Base-by-base conservation (phyloP, 2,888 invertebrate species). In the Proisotoma minuta region DNA sequence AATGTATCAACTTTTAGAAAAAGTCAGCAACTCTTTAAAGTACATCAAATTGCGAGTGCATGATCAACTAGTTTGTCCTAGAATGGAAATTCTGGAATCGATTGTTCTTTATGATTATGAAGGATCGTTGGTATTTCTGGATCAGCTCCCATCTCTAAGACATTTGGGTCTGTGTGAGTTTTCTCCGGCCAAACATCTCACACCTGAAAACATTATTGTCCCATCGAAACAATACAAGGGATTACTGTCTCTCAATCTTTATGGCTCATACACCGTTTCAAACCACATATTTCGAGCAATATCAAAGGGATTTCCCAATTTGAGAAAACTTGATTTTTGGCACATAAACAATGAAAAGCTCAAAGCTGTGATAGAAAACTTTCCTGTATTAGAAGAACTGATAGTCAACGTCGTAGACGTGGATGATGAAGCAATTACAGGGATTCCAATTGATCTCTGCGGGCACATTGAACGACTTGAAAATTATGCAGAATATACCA, bases 391-490 rank as follows among this genome's bases (percentile, higher is more conserved):
- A 22, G 62, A 66, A 24, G 69, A 69, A 23, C 39, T 69, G 24
- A 62, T 54, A 1, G 66, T 69, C 15, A 69, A 69, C 34, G 62
- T 60, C 8, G 40, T 59, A 8, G 61, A 62, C 52, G 64, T 69
- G 34, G 63, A 66, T 28, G 69, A 69, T 59, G 65, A 63, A 28
- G 61, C 64, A 5, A 24, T 69, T 29, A 69, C 69, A 3, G 69
- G 69, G 10, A 58, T 69, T 29, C 60, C 63, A 2, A 10, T 51
- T 23, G 40, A 57, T 12, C 56, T 62, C 2, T 69, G 69, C 40
- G 69, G 66, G 26, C 69, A 69, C 51, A 66, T 69, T 15, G 69
- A 69, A 47, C 61, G 69, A 56, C 60, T 66, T 51, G 60, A 62
- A 48, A 69, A 69, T 39, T 59, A 61, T 40, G 39, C 63, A 2